Evolutionary conservation across 2,113 vertebrate species (phyloP).

Genomic region (Meles meles): DNA sequence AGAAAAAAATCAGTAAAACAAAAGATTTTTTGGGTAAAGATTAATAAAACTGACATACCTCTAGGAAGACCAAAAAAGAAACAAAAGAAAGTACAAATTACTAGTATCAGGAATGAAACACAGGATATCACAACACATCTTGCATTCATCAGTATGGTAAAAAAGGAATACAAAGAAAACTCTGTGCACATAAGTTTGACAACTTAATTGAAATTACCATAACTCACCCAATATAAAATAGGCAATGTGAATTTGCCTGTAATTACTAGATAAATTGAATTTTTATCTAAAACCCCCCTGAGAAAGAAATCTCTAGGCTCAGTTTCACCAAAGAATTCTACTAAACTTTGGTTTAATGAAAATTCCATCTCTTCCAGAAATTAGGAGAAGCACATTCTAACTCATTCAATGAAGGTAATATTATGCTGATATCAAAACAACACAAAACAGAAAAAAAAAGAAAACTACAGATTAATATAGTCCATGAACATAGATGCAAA

Average conservation of each 20-base stretch:
- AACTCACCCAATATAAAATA: not conserved
- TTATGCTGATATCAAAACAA: not conserved
- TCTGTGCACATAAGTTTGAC: not conserved
- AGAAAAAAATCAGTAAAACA: not conserved
- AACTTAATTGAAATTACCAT: not conserved
- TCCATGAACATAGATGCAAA: not conserved
- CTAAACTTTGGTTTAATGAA: not conserved
- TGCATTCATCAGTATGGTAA: not conserved
- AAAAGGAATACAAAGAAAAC: not conserved
- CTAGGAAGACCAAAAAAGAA: not conserved
- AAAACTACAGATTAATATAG: not conserved
- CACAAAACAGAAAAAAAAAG: not conserved
- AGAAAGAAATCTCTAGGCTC: not conserved
- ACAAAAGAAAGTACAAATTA: not conserved
- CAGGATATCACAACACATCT: not conserved
- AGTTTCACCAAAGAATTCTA: not conserved
- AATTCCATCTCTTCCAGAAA: not conserved
- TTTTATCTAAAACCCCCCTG: not conserved
- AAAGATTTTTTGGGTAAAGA: not conserved
- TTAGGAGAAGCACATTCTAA: not conserved
- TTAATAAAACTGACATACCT: not conserved
- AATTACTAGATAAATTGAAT: not conserved
- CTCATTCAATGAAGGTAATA: not conserved
- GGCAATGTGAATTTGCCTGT: not conserved
- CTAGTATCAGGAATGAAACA: not conserved